These are phyloP conservation scores for Chrysodeixis includens DNA, from an alignment of 2,888 invertebrate genomes.

Conservation along the genomic window DNA sequence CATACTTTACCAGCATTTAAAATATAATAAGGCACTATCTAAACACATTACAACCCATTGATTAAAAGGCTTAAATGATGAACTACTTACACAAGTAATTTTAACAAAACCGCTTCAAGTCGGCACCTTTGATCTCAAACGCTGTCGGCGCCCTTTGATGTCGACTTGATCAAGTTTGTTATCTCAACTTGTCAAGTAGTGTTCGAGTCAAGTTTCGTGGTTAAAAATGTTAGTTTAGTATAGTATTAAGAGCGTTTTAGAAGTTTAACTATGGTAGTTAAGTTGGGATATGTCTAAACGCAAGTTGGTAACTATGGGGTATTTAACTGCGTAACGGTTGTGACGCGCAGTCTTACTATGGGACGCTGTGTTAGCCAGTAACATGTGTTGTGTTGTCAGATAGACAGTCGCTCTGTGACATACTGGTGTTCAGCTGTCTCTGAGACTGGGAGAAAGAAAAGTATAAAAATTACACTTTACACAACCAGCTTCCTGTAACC, in stretches of 20 bases:
- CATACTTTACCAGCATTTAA: no score
- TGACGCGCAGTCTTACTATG: no score
- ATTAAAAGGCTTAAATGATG: not conserved
- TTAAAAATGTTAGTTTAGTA: slow-evolving; percentile 17
- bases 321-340: no score
- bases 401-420: no score
- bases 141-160: slow-evolving; percentile 51
- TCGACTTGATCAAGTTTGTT: slow-evolving; percentile 28
- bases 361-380: no score
- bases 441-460: no score
- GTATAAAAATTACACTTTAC: no score
- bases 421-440: no score
- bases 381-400: no score
- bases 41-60: not conserved
- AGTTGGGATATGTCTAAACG: not conserved
- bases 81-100: slow-evolving; percentile 26
- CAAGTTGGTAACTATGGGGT: no score
- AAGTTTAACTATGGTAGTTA: not conserved
- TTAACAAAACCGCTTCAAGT: slow-evolving; percentile 9
- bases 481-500: no score
- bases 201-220: slow-evolving; percentile 5
- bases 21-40: no score
- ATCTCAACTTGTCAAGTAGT: slow-evolving; percentile 38
- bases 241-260: not conserved
- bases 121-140: slow-evolving; percentile 39